These are phyloP conservation scores for Pachycephus smyrnensis DNA, from an alignment of 2,888 invertebrate genomes.

Conservation along the genomic window DNA sequence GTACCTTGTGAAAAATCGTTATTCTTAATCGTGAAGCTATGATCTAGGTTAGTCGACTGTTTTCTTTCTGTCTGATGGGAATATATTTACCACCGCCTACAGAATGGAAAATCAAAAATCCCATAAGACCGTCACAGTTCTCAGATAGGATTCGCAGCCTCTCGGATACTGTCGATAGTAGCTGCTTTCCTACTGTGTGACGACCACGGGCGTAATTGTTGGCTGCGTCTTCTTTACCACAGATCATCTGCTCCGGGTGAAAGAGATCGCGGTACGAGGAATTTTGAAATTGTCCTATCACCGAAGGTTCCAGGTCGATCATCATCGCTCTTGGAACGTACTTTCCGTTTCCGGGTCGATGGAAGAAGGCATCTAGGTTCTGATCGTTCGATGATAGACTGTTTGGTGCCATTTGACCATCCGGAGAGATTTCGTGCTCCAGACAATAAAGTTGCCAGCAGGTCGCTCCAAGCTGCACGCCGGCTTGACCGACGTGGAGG, in stretches of 20 bases:
- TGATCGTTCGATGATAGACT: slow-evolving; percentile 64
- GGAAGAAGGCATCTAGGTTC: slow-evolving; percentile 64
- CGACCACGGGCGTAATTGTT: slow-evolving; percentile 70
- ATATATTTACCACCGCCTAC: slow-evolving; percentile 31
- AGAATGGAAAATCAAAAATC: slow-evolving; percentile 34
- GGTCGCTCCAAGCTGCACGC: slow-evolving; percentile 59
- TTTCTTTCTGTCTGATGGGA: background rate
- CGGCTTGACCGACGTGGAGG: slow-evolving; percentile 67
- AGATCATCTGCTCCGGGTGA: slow-evolving; percentile 71
- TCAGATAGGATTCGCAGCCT: slow-evolving; percentile 62
- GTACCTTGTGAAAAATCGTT: slow-evolving; percentile 55
- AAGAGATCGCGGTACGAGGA: slow-evolving; percentile 67
- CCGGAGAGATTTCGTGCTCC: slow-evolving; percentile 66
- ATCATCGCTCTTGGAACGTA: slow-evolving; percentile 71
- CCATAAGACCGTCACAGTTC: slow-evolving; percentile 47
- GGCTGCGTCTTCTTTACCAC: slow-evolving; percentile 70
- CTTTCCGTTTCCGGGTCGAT: slow-evolving; percentile 70
- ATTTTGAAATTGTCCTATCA: slow-evolving; percentile 48
- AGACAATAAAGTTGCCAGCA: slow-evolving; percentile 63
- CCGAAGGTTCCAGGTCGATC: slow-evolving; percentile 73
- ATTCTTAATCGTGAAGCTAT: background rate
- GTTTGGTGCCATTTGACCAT: slow-evolving; percentile 60
- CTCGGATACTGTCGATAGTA: slow-evolving; percentile 68
- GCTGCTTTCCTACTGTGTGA: slow-evolving; percentile 70
- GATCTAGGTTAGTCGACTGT: background rate